A percentile compares a stretch with the other conserved stretches of the same genome.
Evolutionary conservation across 2,797 vertebrate species (phyloP).

Genomic region (Characodon lateralis): DNA sequence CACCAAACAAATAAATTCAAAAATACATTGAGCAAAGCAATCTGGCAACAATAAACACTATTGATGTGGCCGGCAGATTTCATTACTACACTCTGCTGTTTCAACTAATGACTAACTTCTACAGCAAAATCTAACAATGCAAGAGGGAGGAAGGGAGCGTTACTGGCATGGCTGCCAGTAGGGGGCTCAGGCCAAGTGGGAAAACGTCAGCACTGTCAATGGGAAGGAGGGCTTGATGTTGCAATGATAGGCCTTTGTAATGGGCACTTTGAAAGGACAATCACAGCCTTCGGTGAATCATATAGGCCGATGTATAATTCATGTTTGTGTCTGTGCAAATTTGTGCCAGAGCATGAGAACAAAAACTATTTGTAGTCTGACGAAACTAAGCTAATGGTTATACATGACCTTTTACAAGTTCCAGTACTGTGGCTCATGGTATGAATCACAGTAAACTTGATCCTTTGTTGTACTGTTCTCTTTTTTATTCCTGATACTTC

Average conservation of each 20-base stretch:
- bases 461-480: conserved; percentile 26
- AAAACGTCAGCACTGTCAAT: conserved; percentile 81
- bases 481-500: conserved; percentile 7
- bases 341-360: conserved; percentile 67
- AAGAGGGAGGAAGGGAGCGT: conserved; percentile 47
- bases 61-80: conserved; percentile 77
- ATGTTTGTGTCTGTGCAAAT: conserved; percentile 73
- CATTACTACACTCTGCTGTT: conserved; percentile 78
- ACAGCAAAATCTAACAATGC: conserved; percentile 73
- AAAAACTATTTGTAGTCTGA: conserved; percentile 64
- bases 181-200: conserved; percentile 75
- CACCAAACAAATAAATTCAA: conserved; percentile 66
- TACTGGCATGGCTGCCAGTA: conserved; percentile 74
- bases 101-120: conserved; percentile 80
- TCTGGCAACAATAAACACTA: conserved; percentile 79
- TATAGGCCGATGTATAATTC: conserved; percentile 74
- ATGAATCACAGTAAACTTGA: conserved; percentile 49
- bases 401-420: conserved; percentile 42
- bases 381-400: conserved; percentile 57
- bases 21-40: conserved; percentile 70
- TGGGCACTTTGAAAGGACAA: conserved; percentile 79
- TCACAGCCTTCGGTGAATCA: conserved; percentile 77
- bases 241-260: conserved; percentile 83
- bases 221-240: conserved; percentile 81
- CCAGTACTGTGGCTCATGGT: conserved; percentile 13